These are phyloP conservation scores for Medauroidea extradentata DNA, from an alignment of 1,140 invertebrate species.

Conservation along the genomic window DNA sequence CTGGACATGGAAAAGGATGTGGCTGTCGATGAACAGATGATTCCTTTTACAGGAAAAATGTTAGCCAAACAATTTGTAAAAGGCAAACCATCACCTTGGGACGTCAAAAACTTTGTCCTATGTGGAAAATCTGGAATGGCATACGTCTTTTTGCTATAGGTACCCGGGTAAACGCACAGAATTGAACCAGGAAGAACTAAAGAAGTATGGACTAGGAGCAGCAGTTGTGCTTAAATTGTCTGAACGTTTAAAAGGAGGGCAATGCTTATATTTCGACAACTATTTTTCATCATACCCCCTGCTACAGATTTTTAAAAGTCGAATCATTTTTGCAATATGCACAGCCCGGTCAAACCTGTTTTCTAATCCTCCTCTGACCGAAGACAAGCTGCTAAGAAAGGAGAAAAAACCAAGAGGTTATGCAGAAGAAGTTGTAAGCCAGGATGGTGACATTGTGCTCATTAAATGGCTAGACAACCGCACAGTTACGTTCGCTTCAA, in stretches of 20 bases:
- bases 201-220: constrained; percentile 13
- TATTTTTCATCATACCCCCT: constrained; percentile 38
- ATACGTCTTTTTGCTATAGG: neutral
- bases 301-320: constrained; percentile 35
- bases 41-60: constrained; percentile 5
- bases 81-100: constrained; percentile 11
- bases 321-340: constrained; percentile 37
- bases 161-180: neutral
- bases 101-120: constrained; percentile 5
- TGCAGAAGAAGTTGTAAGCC: constrained; percentile 10
- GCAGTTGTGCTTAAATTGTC: constrained; percentile 15
- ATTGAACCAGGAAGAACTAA: neutral
- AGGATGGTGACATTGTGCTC: constrained; percentile 29
- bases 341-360: constrained; percentile 34
- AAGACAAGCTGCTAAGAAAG: constrained; percentile 38
- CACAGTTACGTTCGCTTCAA: constrained; percentile 38
- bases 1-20: constrained; percentile 2
- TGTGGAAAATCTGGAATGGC: constrained; percentile 9
- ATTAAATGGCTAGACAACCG: constrained; percentile 43
- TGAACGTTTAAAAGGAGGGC: constrained; percentile 3
- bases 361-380: constrained; percentile 25
- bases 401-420: constrained; percentile 15
- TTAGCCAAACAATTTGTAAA: constrained; percentile 15
- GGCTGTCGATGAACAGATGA: constrained; percentile 6
- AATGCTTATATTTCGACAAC: constrained; percentile 26